phyloP scores from a whole-genome alignment of 2,888 invertebrate genomes.

The Cynaeus angustus region DNA sequence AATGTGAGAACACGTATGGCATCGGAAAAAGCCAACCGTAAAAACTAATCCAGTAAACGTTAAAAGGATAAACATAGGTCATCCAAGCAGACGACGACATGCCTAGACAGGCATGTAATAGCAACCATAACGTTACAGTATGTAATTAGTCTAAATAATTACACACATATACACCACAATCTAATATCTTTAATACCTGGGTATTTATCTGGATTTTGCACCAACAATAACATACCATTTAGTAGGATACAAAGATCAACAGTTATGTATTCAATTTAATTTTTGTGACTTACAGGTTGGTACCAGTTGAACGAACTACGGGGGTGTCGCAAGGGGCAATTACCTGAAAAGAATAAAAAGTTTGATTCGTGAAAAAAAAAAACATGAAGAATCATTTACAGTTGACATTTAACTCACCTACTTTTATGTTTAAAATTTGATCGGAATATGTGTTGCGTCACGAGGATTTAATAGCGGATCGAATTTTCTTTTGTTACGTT shows the following conservation, averaged over 20 bases:
- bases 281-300: conserved; percentile 33
- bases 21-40: conserved; percentile 1
- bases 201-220: conserved; percentile 44
- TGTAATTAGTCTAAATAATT: conserved; percentile 47
- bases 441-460: background rate
- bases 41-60: conserved; percentile 10
- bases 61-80: conserved; percentile 25
- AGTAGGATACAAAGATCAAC: conserved; percentile 36
- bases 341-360: conserved; percentile 42
- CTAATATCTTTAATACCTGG: conserved; percentile 39
- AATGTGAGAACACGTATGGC: background rate
- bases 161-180: conserved; percentile 33
- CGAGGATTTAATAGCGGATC: conserved; percentile 7
- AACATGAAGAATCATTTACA: background rate
- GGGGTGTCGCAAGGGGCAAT: conserved; percentile 23
- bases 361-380: too few relatives aligned
- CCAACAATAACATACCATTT: conserved; percentile 46
- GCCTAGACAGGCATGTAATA: conserved; percentile 47
- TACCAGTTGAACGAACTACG: conserved; percentile 22
- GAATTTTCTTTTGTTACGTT: too few relatives aligned
- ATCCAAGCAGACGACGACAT: conserved; percentile 38
- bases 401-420: conserved; percentile 11
- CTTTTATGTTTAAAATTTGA: background rate
- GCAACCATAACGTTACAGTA: conserved; percentile 34
- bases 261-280: conserved; percentile 36